Percentiles rank a stretch among this genome's conserved stretches.
Evolutionary conservation across 1,140 invertebrate species (phyloP).

Genomic region (Oedothorax gibbosus): DNA sequence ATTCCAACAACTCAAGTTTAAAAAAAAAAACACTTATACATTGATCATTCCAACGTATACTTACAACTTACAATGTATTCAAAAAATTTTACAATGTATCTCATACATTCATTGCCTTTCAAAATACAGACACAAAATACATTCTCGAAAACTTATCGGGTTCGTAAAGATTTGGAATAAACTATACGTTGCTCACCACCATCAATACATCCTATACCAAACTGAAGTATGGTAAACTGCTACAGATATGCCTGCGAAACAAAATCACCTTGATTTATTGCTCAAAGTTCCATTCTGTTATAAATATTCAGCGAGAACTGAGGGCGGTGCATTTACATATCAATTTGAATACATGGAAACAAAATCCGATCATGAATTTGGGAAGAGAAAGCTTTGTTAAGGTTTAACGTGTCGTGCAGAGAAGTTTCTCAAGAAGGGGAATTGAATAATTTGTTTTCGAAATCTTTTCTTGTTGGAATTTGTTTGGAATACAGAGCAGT

Average conservation of each 20-base stretch:
- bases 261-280: slow-evolving; percentile 41
- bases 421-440: not conserved
- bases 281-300: slow-evolving; percentile 21
- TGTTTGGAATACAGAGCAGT: no score
- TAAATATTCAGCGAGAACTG: slow-evolving; percentile 29
- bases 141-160: no score
- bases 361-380: slow-evolving; percentile 49
- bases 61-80: no score
- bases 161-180: no score
- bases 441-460: not conserved
- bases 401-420: not conserved
- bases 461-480: no score
- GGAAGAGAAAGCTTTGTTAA: slow-evolving; percentile 14
- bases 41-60: no score
- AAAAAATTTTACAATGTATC: no score
- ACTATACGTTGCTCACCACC: no score
- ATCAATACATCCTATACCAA: not conserved
- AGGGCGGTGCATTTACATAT: slow-evolving; percentile 23
- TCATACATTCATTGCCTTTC: no score
- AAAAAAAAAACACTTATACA: no score
- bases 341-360: slow-evolving; percentile 43
- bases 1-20: no score
- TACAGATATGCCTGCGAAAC: not conserved
- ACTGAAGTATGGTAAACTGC: slow-evolving; percentile 1
- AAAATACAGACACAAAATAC: no score